Percentiles rank a stretch among this genome's conserved stretches.
phyloP scores from a whole-genome alignment of 2,888 invertebrate genomes.

The Rosalia funebris region DNA sequence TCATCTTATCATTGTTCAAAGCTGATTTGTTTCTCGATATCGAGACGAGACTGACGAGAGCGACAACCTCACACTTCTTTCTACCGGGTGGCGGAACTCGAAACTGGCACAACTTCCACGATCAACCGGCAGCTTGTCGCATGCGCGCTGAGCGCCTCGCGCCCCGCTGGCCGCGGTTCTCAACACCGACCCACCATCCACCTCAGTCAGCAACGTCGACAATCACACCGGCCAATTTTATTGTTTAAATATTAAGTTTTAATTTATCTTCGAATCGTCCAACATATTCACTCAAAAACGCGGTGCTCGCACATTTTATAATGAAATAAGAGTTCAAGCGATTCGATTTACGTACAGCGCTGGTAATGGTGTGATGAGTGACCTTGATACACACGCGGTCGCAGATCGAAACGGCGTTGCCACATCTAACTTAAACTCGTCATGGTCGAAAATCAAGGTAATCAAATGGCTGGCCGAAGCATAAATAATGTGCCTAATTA shows the following conservation, averaged over 20 bases:
- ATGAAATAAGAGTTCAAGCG: neutral
- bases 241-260: neutral
- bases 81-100: slow-evolving; percentile 45
- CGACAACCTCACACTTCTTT: slow-evolving; percentile 36
- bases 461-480: slow-evolving; percentile 42
- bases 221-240: neutral
- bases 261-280: neutral
- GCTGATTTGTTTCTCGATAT: slow-evolving; percentile 5
- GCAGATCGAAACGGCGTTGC: slow-evolving; percentile 40
- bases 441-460: slow-evolving; percentile 48
- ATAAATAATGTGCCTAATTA: slow-evolving; percentile 18
- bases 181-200: neutral
- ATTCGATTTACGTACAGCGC: neutral
- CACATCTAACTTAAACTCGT: slow-evolving; percentile 37
- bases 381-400: slow-evolving; percentile 52
- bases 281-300: neutral
- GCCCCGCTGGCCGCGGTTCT: neutral
- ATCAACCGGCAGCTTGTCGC: slow-evolving; percentile 31
- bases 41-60: neutral
- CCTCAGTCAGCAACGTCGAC: neutral
- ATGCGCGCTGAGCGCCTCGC: slow-evolving; percentile 36
- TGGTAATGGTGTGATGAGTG: slow-evolving; percentile 44
- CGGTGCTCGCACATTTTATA: neutral
- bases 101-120: slow-evolving; percentile 40
- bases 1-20: slow-evolving; percentile 53